Base-by-base conservation (phyloP, 1,140 invertebrate genomes). In the Cherax quadricarinatus region DNA sequence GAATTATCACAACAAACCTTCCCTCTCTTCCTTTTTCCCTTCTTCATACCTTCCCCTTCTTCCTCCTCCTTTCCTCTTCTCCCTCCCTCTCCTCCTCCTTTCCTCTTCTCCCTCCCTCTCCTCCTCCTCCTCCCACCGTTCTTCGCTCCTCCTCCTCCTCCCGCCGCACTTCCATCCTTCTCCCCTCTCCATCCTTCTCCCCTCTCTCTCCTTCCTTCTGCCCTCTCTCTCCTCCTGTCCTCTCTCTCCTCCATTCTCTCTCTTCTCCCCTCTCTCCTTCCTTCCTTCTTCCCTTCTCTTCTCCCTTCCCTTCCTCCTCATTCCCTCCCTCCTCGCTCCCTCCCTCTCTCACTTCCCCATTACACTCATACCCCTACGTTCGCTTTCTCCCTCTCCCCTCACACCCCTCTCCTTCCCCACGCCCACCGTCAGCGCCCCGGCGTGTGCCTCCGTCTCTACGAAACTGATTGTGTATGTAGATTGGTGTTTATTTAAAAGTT, bases 401-500 rank as follows among this genome's bases (percentile, higher is more conserved):
- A 66, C 18, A 16, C 18, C 62, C 62, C 62, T 18, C 62, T 66
- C 62, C 5, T 10, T 66, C 21, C 12, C 21, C 62, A 6, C 21
- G 14, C 12, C 18, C 21, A 1, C 62, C 14, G 4, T 18, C 62
- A 18, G 14, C 21, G 10, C 62, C n/a, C 21, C 5, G n/a, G 70
- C 70, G 70, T 75, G 70, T 75, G 70, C 16, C 70, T 75, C 70
- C 70, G 9, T 41, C 70, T 24, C 21, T 24, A 79, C 30, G 66
- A 84, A 85, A 90, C 88, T 89, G 88, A 90, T 90, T 84, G 88
- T 62, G 82, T 90, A 90, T 90, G 88, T 90, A 90, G 88, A 90
- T 90, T 90, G 88, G 88, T 90, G 88, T 90, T 90, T 83, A 90
- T 90, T 85, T 90, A 90, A 90, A 90, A 90, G 88, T 90, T 90